Conservation (phyloP, 2,113 vertebrate genomes). For the Micronycteris hirsuta region DNA sequence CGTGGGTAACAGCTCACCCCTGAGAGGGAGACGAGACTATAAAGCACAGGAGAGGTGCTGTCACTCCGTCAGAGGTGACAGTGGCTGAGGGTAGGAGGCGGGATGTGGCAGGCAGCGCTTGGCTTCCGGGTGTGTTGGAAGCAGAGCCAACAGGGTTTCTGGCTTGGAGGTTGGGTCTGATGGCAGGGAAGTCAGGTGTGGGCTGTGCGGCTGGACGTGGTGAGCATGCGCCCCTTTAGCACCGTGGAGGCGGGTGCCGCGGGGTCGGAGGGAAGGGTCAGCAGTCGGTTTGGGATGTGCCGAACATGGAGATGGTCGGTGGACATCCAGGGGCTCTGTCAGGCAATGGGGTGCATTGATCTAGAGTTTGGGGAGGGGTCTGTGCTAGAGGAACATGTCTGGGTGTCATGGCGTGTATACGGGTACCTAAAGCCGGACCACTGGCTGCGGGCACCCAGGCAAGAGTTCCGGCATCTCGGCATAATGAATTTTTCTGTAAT, state of each 20-base stretch:
- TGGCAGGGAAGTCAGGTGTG: not conserved
- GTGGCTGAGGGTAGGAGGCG: too few species aligned
- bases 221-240: not conserved
- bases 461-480: not conserved
- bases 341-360: too few species aligned
- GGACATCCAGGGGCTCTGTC: not conserved
- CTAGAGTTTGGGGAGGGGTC: not conserved
- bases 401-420: too few species aligned
- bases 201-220: accelerated
- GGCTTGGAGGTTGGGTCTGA: not conserved
- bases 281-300: not conserved
- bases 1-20: accelerated
- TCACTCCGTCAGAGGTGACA: not conserved
- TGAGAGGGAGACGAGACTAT: not conserved
- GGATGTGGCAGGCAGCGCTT: accelerated
- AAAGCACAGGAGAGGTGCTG: not conserved
- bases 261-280: not conserved
- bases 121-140: not conserved
- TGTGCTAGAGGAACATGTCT: not conserved
- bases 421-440: too few species aligned
- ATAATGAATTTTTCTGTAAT: too few species aligned
- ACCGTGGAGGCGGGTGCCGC: not conserved
- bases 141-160: not conserved
- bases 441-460: not conserved
- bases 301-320: too few species aligned